phyloP scores from a whole-genome alignment of 2,113 vertebrate species.

The Eptesicus fuscus region DNA sequence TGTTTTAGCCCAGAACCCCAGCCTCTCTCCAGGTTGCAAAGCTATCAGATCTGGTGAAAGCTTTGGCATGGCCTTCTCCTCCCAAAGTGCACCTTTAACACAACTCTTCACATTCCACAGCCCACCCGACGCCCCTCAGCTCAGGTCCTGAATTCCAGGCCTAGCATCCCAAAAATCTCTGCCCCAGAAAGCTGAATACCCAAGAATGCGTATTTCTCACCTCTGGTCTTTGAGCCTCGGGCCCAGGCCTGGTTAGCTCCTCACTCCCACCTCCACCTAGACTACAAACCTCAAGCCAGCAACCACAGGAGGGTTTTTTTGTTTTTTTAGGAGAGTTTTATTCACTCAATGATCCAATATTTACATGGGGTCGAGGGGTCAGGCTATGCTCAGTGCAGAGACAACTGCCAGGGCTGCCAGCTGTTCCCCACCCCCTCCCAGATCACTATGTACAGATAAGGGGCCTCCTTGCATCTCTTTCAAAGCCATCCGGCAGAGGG shows the following conservation, averaged over 20 bases:
- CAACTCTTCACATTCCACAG: neutral
- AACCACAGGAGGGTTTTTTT: constrained; percentile 17
- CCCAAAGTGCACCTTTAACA: neutral
- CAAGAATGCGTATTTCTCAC: neutral
- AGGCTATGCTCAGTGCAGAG: constrained; percentile 41
- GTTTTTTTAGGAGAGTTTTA: constrained; percentile 73
- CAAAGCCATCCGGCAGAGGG: neutral
- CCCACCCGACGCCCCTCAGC: neutral
- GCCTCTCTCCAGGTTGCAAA: neutral
- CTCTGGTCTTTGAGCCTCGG: neutral
- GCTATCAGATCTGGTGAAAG: neutral
- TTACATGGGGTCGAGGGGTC: constrained; percentile 73
- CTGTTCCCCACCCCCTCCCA: neutral
- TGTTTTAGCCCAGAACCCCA: neutral
- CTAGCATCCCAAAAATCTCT: neutral
- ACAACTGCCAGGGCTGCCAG: neutral
- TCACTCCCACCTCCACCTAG: neutral
- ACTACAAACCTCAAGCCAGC: neutral
- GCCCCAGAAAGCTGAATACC: neutral
- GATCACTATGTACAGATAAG: constrained; percentile 60
- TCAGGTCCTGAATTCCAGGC: neutral
- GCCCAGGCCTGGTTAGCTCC: neutral
- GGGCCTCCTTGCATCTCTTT: constrained; percentile 11
- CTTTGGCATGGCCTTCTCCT: neutral
- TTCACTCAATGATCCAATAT: constrained; percentile 78